A percentile compares a stretch with the other conserved stretches of the same genome.
These are phyloP conservation scores for Rhagoletis pomonella DNA, from an alignment of 1,140 invertebrate species.

Conservation along the genomic window DNA sequence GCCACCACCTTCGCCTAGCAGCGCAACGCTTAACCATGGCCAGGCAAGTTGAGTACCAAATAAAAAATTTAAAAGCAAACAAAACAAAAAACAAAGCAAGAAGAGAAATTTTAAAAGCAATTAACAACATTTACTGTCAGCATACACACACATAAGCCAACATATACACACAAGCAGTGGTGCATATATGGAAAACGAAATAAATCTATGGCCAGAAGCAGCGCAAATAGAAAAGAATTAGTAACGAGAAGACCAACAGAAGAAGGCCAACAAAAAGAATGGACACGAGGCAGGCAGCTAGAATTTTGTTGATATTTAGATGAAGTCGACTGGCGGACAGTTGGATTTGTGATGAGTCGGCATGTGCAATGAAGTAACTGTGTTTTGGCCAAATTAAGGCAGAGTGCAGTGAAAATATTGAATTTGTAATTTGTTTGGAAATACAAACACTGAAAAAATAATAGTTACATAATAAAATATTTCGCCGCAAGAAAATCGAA, in stretches of 20 bases:
- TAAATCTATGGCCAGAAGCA: not conserved
- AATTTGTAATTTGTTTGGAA: not conserved
- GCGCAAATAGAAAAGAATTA: not conserved
- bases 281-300: constrained; percentile 51
- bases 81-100: constrained; percentile 22
- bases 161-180: not conserved
- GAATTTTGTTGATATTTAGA: constrained; percentile 55
- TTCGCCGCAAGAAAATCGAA: not conserved
- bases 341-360: constrained; percentile 58
- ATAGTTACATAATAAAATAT: not conserved
- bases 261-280: constrained; percentile 55
- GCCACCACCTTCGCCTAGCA: not conserved
- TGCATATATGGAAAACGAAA: not conserved
- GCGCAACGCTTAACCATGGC: constrained; percentile 5
- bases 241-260: constrained; percentile 52
- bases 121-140: constrained; percentile 59
- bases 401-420: not conserved
- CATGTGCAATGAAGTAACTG: constrained; percentile 24
- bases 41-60: constrained; percentile 19
- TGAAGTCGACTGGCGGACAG: constrained; percentile 35
- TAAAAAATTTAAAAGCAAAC: constrained; percentile 48
- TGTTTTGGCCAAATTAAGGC: constrained; percentile 57
- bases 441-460: not conserved
- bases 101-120: constrained; percentile 48
- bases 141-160: not conserved